Base-by-base conservation (phyloP, 2,113 vertebrate species). In the Tauraco erythrolophus region DNA sequence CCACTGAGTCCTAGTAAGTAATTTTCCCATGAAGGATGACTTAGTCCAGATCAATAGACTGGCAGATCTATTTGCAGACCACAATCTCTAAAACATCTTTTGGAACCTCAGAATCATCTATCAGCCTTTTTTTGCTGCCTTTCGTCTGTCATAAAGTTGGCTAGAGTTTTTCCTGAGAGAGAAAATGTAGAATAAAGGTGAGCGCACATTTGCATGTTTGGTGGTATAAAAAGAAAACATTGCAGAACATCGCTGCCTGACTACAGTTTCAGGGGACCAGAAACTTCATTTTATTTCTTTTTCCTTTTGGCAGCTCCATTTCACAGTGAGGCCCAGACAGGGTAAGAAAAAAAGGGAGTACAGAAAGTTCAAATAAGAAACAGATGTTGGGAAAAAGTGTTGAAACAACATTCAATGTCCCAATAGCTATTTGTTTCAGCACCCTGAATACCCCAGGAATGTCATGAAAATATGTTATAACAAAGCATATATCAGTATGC, bases 291-390 rank as follows among this genome's bases (percentile, higher is more conserved):
- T 64, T 53, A 65, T 72, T 94, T 71, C 16, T 78, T 88, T 95
- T 91, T 45, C 45, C 21, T 87, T 61, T 91, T 94, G 82, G 79
- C 72, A 92, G 51, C 18, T 80, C 84, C 37, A 19, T 76, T 96
- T 89, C 43, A 94, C 31, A 75, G n/a, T 76, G 77, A 92, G 87
- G 93, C 68, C 76, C 68, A 94, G 51, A 65, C 2, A 9, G 75
- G 46, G 83, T 35, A 94, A 46, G 60, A 45, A 81, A 95, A 66
- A 57, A 72, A 57, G 28, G 16, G 24, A 88, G 58, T 56, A 91
- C 16, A 76, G 72, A 77, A 91, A 79, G 61, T 50, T 94, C 64
- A 94, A 88, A 96, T 82, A 64, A 65, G 66, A 94, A 97, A 88
- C 93, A 94, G 88, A 93, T 94, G 90, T 60, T 77, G 31, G 24